These are phyloP conservation scores for Orchesella cincta DNA, from an alignment of 1,140 invertebrate genomes.

Conservation along the genomic window DNA sequence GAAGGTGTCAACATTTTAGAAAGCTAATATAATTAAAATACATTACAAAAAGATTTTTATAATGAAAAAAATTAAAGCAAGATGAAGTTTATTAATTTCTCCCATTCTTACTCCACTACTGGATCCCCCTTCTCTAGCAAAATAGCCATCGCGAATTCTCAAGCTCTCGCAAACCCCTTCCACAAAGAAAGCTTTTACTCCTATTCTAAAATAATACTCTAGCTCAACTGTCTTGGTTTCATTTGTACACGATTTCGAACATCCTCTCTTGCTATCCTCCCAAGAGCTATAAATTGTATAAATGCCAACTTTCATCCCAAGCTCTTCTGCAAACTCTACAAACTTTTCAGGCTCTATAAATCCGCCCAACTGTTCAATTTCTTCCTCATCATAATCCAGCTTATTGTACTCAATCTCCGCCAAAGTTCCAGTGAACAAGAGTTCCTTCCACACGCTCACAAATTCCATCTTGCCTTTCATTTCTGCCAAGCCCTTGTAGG, in stretches of 20 bases:
- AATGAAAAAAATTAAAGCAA: too few species aligned
- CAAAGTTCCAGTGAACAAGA: constrained; percentile 41
- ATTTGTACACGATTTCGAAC: neutral
- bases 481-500: constrained; percentile 36
- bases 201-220: constrained; percentile 12
- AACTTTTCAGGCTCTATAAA: constrained; percentile 43
- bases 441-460: constrained; percentile 45
- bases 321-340: constrained; percentile 32
- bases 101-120: too few species aligned
- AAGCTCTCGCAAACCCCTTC: constrained; percentile 21
- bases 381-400: neutral
- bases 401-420: constrained; percentile 18
- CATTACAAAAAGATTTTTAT: too few species aligned
- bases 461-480: constrained; percentile 29
- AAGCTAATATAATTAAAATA: too few species aligned
- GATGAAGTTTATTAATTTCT: too few species aligned
- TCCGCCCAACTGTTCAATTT: constrained; percentile 36
- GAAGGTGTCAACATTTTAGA: too few species aligned
- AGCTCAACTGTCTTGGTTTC: constrained; percentile 16
- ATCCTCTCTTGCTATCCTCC: constrained; percentile 27
- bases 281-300: constrained; percentile 45
- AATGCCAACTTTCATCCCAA: constrained; percentile 38
- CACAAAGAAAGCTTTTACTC: constrained; percentile 30
- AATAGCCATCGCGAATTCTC: constrained; percentile 9
- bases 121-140: too few species aligned